These are phyloP conservation scores for Drosophila colorata DNA, from an alignment of 2,888 invertebrate species.

Conservation along the genomic window DNA sequence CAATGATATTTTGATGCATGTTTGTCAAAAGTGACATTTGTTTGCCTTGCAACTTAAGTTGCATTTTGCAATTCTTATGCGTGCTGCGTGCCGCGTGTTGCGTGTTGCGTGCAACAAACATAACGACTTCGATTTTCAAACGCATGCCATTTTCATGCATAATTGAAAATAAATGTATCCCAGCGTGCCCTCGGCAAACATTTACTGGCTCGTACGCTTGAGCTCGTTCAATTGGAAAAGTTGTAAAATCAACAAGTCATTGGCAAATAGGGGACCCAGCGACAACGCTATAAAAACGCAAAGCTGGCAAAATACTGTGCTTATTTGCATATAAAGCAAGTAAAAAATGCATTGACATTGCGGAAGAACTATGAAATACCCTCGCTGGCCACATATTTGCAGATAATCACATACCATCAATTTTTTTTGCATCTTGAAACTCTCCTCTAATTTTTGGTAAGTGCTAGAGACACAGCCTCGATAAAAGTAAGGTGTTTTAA, in stretches of 20 bases:
- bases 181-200: constrained; percentile 45
- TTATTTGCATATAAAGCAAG: constrained; percentile 66
- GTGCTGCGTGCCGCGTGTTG: constrained; percentile 20
- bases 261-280: constrained; percentile 59
- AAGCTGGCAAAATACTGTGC: constrained; percentile 57
- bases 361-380: constrained; percentile 20
- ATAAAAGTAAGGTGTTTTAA: no score
- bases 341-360: constrained; percentile 3
- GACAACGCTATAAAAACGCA: constrained; percentile 39
- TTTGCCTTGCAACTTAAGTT: constrained; percentile 38
- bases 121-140: constrained; percentile 33
- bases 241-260: constrained; percentile 80
- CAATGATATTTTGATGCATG: constrained; percentile 49
- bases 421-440: neutral
- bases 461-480: no score
- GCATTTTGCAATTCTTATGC: constrained; percentile 18
- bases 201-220: constrained; percentile 31
- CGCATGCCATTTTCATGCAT: constrained; percentile 46
- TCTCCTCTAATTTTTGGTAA: neutral
- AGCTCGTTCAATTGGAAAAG: constrained; percentile 70
- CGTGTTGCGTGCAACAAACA: constrained; percentile 31
- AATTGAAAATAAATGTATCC: constrained; percentile 55
- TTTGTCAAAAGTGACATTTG: constrained; percentile 55
- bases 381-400: neutral
- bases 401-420: neutral